A percentile compares a stretch with the other conserved stretches of the same genome.
Evolutionary conservation across 2,888 invertebrate species (phyloP).

Genomic region (Blomia tropicalis): DNA sequence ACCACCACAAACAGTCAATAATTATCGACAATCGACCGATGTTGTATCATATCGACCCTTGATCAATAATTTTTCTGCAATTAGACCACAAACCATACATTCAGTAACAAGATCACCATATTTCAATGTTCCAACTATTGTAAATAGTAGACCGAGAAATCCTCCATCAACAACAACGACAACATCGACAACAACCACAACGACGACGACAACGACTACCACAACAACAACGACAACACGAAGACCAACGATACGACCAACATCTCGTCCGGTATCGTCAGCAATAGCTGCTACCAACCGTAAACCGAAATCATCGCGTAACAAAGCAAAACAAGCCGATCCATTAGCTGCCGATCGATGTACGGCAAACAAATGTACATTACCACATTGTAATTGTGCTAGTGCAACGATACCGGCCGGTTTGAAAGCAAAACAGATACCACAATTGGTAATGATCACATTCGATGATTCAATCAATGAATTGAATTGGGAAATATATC

Average conservation of each 20-base stretch:
- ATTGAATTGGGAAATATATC: conserved; percentile 75
- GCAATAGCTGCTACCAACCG: background rate
- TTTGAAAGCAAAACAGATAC: conserved; percentile 61
- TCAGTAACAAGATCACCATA: background rate
- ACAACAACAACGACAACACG: conserved; percentile 11
- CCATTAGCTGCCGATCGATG: conserved; percentile 47
- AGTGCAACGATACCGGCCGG: conserved; percentile 77
- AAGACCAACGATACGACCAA: conserved; percentile 1
- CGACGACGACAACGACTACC: background rate
- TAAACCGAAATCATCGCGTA: conserved; percentile 3
- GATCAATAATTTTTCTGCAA: background rate
- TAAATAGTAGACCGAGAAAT: too few relatives aligned
- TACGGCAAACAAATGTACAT: conserved; percentile 66
- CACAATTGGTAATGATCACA: conserved; percentile 76
- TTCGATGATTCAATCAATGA: conserved; percentile 90
- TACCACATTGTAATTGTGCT: conserved; percentile 80
- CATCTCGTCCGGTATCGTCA: background rate
- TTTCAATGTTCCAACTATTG: background rate
- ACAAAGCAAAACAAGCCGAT: background rate
- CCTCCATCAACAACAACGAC: background rate
- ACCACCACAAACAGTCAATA: background rate
- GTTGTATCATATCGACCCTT: background rate
- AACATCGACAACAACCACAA: background rate
- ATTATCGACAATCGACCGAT: too few relatives aligned
- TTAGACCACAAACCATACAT: background rate